Conservation (phyloP, 2,797 vertebrate genomes). For the Microcaecilia unicolor region DNA sequence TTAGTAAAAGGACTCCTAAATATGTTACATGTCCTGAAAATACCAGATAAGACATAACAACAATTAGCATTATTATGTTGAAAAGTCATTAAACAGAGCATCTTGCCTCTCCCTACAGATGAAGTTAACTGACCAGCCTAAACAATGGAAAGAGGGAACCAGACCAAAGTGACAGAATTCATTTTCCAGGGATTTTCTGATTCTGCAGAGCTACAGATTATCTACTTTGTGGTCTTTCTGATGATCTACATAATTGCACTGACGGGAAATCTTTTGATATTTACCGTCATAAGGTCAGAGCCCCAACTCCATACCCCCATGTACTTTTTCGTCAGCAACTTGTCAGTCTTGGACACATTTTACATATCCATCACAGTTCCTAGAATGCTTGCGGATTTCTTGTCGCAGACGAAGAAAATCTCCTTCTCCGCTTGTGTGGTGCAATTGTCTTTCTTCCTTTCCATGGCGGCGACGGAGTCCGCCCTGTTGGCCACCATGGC, state of each 20-base stretch:
- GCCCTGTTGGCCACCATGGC: conserved; percentile 47
- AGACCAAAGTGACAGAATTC: background rate
- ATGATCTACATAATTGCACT: conserved; percentile 1
- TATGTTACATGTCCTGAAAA: no score
- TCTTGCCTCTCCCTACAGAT: no score
- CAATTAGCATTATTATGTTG: no score
- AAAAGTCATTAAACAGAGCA: no score
- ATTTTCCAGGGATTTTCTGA: background rate
- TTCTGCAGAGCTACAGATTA: background rate
- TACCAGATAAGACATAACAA: no score
- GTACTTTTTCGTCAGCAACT: conserved; percentile 3
- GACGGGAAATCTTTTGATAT: conserved; percentile 1
- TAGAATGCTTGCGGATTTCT: conserved; percentile 2
- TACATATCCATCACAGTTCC: conserved; percentile 2
- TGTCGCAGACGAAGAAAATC: background rate
- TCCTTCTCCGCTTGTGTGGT: conserved; percentile 38
- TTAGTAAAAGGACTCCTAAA: no score
- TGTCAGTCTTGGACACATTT: conserved; percentile 6
- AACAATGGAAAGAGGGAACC: background rate
- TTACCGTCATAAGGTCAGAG: background rate
- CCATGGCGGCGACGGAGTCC: conserved; percentile 37
- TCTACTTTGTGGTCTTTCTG: background rate
- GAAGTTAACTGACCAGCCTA: no score
- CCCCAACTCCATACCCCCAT: conserved; percentile 4
- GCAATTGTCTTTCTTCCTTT: conserved; percentile 54